Evolutionary conservation across 2,888 invertebrate species (phyloP).

Genomic region (Apamea anceps): DNA sequence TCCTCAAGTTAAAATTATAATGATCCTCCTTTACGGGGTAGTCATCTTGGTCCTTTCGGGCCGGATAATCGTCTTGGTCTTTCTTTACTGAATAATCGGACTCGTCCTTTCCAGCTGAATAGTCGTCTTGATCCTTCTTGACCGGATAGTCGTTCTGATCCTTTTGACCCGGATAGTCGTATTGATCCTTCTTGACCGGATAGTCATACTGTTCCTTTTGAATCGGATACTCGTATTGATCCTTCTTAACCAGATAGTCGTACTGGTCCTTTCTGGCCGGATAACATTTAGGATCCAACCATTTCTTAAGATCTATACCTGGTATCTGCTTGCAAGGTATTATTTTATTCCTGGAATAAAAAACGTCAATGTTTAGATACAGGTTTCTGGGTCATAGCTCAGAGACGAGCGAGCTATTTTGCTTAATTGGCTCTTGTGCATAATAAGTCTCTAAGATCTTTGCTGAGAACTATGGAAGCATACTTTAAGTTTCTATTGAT

Average conservation of each 20-base stretch:
- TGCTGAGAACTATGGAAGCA: background rate
- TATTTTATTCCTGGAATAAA: constrained; percentile 58
- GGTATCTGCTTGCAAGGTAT: constrained; percentile 57
- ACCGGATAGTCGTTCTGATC: constrained; percentile 4
- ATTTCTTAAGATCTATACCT: constrained; percentile 55
- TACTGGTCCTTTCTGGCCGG: background rate
- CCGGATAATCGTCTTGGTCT: background rate
- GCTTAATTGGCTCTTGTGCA: constrained; percentile 18
- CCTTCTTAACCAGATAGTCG: constrained; percentile 17
- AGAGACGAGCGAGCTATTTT: background rate
- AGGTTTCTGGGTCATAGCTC: constrained; percentile 5
- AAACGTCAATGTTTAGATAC: background rate
- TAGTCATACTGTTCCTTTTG: constrained; percentile 20
- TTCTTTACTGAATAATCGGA: background rate
- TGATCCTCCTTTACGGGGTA: constrained; percentile 4
- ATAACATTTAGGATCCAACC: constrained; percentile 56
- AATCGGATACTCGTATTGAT: background rate
- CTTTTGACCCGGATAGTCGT: constrained; percentile 5
- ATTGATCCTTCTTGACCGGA: constrained; percentile 9
- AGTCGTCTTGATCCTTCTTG: constrained; percentile 11
- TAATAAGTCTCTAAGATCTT: background rate
- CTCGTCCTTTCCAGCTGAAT: background rate
- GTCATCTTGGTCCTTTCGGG: background rate
- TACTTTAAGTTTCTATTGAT: constrained; percentile 12
- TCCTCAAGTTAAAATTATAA: constrained; percentile 24